phyloP scores from a whole-genome alignment of 2,888 invertebrate species.

The Lobophora halterata region DNA sequence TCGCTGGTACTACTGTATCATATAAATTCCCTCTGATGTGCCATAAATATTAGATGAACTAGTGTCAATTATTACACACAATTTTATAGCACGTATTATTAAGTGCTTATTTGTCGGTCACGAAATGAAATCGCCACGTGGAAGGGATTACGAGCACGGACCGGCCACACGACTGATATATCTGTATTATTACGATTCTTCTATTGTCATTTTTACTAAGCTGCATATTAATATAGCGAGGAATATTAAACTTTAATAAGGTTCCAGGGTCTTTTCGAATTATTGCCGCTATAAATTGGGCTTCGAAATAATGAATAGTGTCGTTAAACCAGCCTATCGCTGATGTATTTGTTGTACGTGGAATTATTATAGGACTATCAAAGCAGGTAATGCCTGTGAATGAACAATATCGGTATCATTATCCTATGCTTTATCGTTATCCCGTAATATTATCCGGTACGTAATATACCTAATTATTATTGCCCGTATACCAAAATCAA shows the following conservation, averaged over 20 bases:
- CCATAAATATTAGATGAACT: constrained; percentile 73
- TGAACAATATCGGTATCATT: constrained; percentile 24
- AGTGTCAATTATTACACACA: constrained; percentile 62
- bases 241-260: constrained; percentile 58
- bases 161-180: constrained; percentile 46
- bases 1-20: constrained; percentile 53
- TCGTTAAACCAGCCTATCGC: constrained; percentile 45
- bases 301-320: constrained; percentile 53
- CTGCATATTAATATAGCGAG: constrained; percentile 36
- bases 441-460: constrained; percentile 6
- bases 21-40: constrained; percentile 62
- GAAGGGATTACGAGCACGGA: constrained; percentile 55
- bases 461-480: not conserved
- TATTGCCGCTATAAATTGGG: constrained; percentile 61
- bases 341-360: constrained; percentile 47
- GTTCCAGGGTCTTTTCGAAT: constrained; percentile 51
- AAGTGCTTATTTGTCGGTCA: constrained; percentile 68
- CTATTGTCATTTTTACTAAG: constrained; percentile 28
- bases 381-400: constrained; percentile 28
- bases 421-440: constrained; percentile 27
- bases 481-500: too few species aligned
- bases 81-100: constrained; percentile 60
- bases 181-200: constrained; percentile 43
- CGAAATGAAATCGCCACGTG: constrained; percentile 75
- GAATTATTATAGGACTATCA: constrained; percentile 32